Conservation (phyloP, 1,140 invertebrate species). For the Brachionus calyciflorus region DNA sequence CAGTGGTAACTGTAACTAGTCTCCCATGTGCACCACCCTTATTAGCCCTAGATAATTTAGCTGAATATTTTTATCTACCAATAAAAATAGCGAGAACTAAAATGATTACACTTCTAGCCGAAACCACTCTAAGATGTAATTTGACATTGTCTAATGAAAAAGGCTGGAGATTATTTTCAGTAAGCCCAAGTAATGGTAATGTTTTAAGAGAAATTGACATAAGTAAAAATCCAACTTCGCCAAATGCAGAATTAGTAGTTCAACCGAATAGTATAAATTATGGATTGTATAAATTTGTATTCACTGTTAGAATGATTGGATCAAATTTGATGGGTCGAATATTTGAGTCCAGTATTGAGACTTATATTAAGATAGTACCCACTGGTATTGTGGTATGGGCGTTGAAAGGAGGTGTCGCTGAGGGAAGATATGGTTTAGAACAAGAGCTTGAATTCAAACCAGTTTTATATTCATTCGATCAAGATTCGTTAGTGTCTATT, state of each 20-base stretch:
- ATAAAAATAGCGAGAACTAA: background rate
- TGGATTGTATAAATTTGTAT: conserved; percentile 42
- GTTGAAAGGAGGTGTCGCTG: conserved; percentile 18
- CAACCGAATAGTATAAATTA: conserved; percentile 1
- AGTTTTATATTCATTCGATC: conserved; percentile 18
- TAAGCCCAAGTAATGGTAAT: background rate
- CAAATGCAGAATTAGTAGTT: conserved; percentile 4
- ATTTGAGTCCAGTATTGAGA: background rate
- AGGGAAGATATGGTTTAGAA: conserved; percentile 1
- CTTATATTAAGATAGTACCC: conserved; percentile 6
- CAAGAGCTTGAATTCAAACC: conserved; percentile 32
- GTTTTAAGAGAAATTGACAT: background rate
- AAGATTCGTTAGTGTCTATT: background rate
- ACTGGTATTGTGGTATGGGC: conserved; percentile 40
- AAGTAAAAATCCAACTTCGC: background rate
- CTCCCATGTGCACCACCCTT: background rate
- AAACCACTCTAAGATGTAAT: conserved; percentile 16
- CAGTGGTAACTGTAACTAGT: background rate
- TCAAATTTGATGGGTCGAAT: background rate
- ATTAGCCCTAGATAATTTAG: background rate
- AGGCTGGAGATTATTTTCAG: background rate
- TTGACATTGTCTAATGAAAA: background rate
- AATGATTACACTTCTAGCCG: conserved; percentile 1
- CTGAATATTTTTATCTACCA: conserved; percentile 13
- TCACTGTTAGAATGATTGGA: background rate